Evolutionary conservation across 2,113 vertebrate species (phyloP), one percentile per base, ranked within the genome.

Genomic region (Amblyopsis rosae): DNA sequence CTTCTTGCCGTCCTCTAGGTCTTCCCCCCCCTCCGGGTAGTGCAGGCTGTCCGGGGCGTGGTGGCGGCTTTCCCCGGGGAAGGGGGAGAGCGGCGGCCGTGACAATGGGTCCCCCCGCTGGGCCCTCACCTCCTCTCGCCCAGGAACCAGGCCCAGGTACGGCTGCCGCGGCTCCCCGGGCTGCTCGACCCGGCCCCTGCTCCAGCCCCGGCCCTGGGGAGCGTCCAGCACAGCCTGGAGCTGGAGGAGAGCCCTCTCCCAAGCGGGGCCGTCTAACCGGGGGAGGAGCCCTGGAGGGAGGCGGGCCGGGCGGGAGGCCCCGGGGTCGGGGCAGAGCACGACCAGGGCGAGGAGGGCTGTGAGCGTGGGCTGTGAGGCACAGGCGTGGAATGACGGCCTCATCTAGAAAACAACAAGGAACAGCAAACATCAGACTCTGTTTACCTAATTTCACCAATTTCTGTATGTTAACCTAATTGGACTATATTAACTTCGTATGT

Each of bases 311-410:
- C 67, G 3, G 0, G 73, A 41, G 0, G 72, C 68, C 15, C 15
- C 33, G 0, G 82, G 80, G 54, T 35, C 3, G 48, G 77, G 64
- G 46, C 73, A 70, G 65, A 92, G 77, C 48, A 92, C 35, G 32
- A 67, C 4, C 10, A 89, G 65, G 66, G 50, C 78, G 59, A 93
- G 76, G 69, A 91, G 48, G 69, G 91, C 35, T 45, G 69, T 3
- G 33, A 88, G 68, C 49, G 50, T 47, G 5, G 64, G 67, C 26
- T 80, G 70, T 0, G 79, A 77, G 53, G 62, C 67, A 3, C 76
- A 62, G 7, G 75, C 74, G 72, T 55, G 58, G 19, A 80, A 62
- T 54, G 58, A 76, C 11, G 63, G 45, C 56, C 51, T 88, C 92
- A 93, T 93, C 92, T 93, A 70, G 45, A 77, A 64, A 41, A 0